Base-by-base conservation (phyloP, 1,140 invertebrate genomes). In the Nixonia krombeini region DNA sequence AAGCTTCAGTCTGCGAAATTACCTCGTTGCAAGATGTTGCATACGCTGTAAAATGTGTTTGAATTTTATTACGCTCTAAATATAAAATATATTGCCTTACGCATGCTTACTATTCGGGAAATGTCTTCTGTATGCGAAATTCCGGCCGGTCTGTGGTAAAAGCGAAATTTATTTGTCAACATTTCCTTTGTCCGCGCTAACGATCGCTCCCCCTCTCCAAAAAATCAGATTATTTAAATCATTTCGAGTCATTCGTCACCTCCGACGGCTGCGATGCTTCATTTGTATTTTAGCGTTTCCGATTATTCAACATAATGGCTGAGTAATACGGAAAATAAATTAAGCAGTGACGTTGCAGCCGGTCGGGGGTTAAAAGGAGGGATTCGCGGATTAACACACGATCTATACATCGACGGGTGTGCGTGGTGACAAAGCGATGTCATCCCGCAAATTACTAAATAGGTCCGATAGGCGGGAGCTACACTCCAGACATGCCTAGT, bases 401-500 rank as follows among this genome's bases (percentile, higher is more conserved):
- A 18, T 45, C 58, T 45, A 29, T 41, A 45, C 16, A 47, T 55
- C 38, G 49, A 51, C 55, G 25, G 38, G 41, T 12, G 25, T 46
- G 37, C 21, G 57, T 62, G 65, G 56, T 62, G 57, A 68, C 64
- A 68, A 62, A 62, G 65, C 57, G 29, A 62, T 52, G 65, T 61
- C 52, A 62, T 62, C 40, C 47, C 57, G 51, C 37, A 57, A 62
- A 62, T 57, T 42, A 62, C 57, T 51, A 61, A 68, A 68, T 62
- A 51, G 55, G 64, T 62, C 38, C 45, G 10, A 68, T 68, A 68
- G 52, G 40, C 46, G 45, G 40, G 50, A 56, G 33, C 40, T 61
- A 50, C 46, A 67, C 56, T 57, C 51, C 46, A 68, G 64, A 68
- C 56, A 47, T 68, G 64, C 64, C 57, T 59, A 61, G 64, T 61